Evolutionary conservation across 2,797 vertebrate species (phyloP).

Genomic region (Gymnoscopelus braueri): DNA sequence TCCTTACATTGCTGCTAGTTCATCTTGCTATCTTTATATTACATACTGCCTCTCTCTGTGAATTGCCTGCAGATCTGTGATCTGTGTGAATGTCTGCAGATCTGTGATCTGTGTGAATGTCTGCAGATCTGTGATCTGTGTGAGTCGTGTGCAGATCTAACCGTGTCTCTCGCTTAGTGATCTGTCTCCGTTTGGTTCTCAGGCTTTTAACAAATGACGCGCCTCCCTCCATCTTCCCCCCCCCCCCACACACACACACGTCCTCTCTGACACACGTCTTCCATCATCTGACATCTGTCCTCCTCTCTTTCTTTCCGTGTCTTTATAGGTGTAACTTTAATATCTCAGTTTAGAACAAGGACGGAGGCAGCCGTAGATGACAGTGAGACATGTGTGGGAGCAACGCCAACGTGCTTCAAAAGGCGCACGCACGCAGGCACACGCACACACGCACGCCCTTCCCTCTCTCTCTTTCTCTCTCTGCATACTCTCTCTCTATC

Average conservation of each 20-base stretch:
- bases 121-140: slow-evolving; percentile 43
- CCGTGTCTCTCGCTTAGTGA: slow-evolving; percentile 39
- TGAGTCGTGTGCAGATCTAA: slow-evolving; percentile 54
- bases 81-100: slow-evolving; percentile 41
- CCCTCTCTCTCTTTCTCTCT: too few species aligned
- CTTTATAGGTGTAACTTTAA: slow-evolving; percentile 62
- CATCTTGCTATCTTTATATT: slow-evolving; percentile 29
- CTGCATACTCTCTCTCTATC: too few species aligned
- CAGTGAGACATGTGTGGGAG: slow-evolving; percentile 62
- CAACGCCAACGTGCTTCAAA: slow-evolving; percentile 74
- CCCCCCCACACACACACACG: slow-evolving; percentile 28
- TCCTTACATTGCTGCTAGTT: slow-evolving; percentile 25
- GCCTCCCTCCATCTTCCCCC: slow-evolving; percentile 56
- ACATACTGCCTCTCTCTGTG: slow-evolving; percentile 14
- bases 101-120: slow-evolving; percentile 58
- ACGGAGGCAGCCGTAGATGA: slow-evolving; percentile 58
- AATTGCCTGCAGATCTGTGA: slow-evolving; percentile 50
- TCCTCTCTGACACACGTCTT: slow-evolving; percentile 3
- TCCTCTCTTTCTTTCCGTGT: slow-evolving; percentile 23
- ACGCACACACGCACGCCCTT: slow-evolving; percentile 25
- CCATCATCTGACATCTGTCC: slow-evolving; percentile 53
- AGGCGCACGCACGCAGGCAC: slow-evolving; percentile 14
- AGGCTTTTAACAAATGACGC: slow-evolving; percentile 57
- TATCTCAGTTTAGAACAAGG: slow-evolving; percentile 69
- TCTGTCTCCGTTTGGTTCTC: slow-evolving; percentile 51